Percentiles rank a stretch among this genome's conserved stretches.
Conservation (phyloP, 2,888 invertebrate genomes). For the Seladonia tumulorum region DNA sequence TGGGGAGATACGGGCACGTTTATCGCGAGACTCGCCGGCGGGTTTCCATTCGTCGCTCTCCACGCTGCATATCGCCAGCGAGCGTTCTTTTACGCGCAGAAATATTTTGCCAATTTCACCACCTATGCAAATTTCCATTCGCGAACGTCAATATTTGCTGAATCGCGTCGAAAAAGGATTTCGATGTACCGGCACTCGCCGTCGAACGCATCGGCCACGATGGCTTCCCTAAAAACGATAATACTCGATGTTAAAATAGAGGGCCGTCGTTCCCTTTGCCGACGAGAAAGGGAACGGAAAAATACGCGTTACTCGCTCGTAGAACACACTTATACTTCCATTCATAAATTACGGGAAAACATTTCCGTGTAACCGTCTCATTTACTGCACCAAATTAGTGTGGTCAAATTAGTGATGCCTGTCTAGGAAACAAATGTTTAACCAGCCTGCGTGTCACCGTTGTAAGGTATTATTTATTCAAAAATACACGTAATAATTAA, state of each 20-base stretch:
- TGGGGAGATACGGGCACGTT: constrained; percentile 40
- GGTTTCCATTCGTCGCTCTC: constrained; percentile 40
- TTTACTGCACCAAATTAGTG: neutral
- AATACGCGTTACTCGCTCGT: neutral
- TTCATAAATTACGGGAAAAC: neutral
- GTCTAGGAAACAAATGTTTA: neutral
- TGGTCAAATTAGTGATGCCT: neutral
- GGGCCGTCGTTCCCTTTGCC: constrained; percentile 1
- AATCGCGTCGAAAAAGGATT: constrained; percentile 71
- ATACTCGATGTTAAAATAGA: constrained; percentile 42
- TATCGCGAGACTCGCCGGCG: constrained; percentile 13
- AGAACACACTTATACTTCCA: neutral
- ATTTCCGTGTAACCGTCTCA: neutral
- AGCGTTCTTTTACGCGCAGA: constrained; percentile 68
- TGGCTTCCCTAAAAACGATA: constrained; percentile 43
- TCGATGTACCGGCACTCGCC: constrained; percentile 64
- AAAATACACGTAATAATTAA: too few species aligned
- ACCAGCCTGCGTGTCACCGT: neutral
- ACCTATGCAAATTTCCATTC: constrained; percentile 72
- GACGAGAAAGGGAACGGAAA: neutral
- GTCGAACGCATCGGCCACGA: constrained; percentile 39
- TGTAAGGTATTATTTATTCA: neutral
- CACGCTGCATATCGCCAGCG: constrained; percentile 17
- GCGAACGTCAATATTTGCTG: constrained; percentile 71
- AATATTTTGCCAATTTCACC: constrained; percentile 72